Percentiles rank a stretch among this genome's conserved stretches.
Conservation (phyloP, 2,113 vertebrate genomes). For the Peromyscus californicus region DNA sequence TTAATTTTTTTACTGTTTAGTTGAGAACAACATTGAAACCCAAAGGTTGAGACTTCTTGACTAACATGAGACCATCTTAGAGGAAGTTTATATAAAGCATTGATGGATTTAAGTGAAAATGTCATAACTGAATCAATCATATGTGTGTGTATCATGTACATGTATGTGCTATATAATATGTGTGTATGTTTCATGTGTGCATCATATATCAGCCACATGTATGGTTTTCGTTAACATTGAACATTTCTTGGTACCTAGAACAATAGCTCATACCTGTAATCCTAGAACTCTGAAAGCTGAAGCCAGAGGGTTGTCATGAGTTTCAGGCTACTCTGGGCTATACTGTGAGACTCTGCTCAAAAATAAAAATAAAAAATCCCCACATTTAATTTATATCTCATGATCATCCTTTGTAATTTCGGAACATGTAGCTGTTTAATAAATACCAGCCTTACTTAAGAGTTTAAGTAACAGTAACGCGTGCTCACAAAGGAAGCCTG, state of each 20-base stretch:
- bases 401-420: slow-evolving; percentile 35
- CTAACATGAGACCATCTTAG: slow-evolving; percentile 9
- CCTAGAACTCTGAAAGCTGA: not conserved
- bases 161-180: not conserved
- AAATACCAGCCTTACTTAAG: slow-evolving; percentile 50
- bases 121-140: slow-evolving; percentile 37
- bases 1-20: not conserved
- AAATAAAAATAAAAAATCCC: not conserved
- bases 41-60: slow-evolving; percentile 4
- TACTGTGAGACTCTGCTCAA: not conserved
- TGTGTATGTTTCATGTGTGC: not conserved
- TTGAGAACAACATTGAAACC: not conserved
- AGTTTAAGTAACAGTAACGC: not conserved
- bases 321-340: not conserved
- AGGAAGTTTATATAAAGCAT: slow-evolving; percentile 58
- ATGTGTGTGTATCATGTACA: not conserved
- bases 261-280: not conserved
- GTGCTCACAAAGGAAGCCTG: not conserved
- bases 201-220: not conserved
- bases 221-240: slow-evolving; percentile 28
- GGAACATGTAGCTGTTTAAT: not conserved
- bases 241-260: not conserved
- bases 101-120: slow-evolving; percentile 47
- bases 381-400: slow-evolving; percentile 26
- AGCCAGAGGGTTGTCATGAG: not conserved